Base-by-base conservation (phyloP, 2,888 invertebrate species). In the Lasioglossum pauxillum region DNA sequence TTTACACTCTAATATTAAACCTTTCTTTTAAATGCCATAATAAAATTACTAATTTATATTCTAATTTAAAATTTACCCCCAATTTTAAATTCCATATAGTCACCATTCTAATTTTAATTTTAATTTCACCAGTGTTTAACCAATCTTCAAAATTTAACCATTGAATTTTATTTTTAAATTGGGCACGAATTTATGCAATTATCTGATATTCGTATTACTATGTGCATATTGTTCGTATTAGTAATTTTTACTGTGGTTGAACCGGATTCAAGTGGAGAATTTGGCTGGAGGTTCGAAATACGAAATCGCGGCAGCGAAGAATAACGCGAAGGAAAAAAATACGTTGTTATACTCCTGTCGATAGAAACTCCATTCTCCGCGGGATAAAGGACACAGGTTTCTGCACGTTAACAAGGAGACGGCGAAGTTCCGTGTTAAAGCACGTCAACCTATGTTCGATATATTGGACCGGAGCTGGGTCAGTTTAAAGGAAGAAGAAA, bases 401-500 rank as follows among this genome's bases (percentile, higher is more conserved):
- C 74, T 74, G 69, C 75, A 41, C 72, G 87, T 87, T 89, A 89
- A 92, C 91, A 81, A 90, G 90, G 67, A 85, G 85, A 82, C 83
- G 84, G 85, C 82, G 79, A 84, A 88, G 83, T 87, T 86, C 71
- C 46, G 78, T 53, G 88, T 72, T 38, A 82, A 88, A 87, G 90
- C 91, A 91, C 91, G 92, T 92, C 91, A 90, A 90, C 69, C 78
- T 64, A 78, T 76, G 87, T 84, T 78, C 78, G 85, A 80, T 78
- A 85, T 80, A 78, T 86, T 85, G 77, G 83, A 85, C 73, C 75
- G 88, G 89, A 88, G 90, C 88, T 88, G 91, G 94, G 94, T 93
- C 94, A 94, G 93, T 93, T 93, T 92, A 90, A 91, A 92, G 88
- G 89, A 90, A 88, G 57, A 86, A 78, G 69, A 79, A 85, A 79